A percentile compares a stretch with the other conserved stretches of the same genome.
Conservation (phyloP, 2,797 vertebrate genomes). For the Lagocephalus sceleratus region DNA sequence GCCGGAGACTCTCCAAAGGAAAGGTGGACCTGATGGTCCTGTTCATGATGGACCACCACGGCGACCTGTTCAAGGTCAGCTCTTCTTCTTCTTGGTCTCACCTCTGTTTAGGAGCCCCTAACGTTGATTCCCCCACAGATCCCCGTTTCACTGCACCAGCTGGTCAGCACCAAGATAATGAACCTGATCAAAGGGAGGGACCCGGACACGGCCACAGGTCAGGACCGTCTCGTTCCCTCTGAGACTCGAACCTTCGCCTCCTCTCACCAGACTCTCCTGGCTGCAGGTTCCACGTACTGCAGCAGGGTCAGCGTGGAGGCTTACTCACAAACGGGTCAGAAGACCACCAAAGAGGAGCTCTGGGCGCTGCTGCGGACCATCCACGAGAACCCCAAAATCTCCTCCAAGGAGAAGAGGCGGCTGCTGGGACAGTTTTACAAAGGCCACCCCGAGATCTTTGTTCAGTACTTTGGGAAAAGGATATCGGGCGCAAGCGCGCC, state of each 20-base stretch:
- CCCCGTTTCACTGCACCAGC: constrained; percentile 87
- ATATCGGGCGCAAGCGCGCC: constrained; percentile 74
- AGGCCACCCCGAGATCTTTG: constrained; percentile 89
- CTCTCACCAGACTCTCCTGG: not conserved
- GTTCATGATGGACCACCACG: constrained; percentile 93
- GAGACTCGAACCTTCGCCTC: not conserved
- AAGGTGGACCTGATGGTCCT: constrained; percentile 94
- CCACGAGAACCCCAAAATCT: constrained; percentile 85
- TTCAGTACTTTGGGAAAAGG: constrained; percentile 91
- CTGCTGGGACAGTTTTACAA: constrained; percentile 90
- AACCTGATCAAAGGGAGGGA: constrained; percentile 87
- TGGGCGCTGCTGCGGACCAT: constrained; percentile 84
- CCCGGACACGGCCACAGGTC: constrained; percentile 82
- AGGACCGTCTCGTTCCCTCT: constrained; percentile 6
- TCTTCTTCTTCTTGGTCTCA: too few species aligned
- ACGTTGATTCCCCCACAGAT: constrained; percentile 71
- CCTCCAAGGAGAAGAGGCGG: constrained; percentile 86
- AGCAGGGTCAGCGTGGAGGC: constrained; percentile 75
- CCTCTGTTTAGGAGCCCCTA: constrained; percentile 4
- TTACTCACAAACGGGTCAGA: constrained; percentile 75
- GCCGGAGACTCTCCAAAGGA: constrained; percentile 87
- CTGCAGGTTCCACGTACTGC: constrained; percentile 84
- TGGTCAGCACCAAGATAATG: constrained; percentile 88
- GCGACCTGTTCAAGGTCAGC: constrained; percentile 92
- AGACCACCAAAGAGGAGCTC: constrained; percentile 87